Evolutionary conservation across 2,888 invertebrate species (phyloP).

Genomic region (Metallyticus violacea): DNA sequence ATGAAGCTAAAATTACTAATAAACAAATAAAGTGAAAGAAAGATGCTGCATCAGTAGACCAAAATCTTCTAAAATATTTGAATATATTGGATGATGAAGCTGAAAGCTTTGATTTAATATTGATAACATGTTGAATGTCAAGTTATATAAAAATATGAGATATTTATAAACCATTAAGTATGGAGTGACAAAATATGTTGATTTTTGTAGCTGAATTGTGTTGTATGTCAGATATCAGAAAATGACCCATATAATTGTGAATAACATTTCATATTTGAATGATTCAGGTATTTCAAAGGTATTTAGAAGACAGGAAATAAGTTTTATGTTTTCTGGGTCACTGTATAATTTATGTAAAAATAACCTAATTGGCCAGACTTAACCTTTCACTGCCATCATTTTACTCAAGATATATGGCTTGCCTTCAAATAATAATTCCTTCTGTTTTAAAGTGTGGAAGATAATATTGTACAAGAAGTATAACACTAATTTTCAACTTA

Average conservation of each 20-base stretch:
- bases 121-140: neutral
- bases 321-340: neutral
- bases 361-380: neutral
- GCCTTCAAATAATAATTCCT: neutral
- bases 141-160: neutral
- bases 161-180: neutral
- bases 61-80: neutral
- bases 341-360: neutral
- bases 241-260: neutral
- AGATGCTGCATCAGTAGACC: neutral
- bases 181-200: neutral
- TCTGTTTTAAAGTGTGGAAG: neutral
- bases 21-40: neutral
- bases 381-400: neutral
- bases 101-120: neutral
- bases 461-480: neutral
- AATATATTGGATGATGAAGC: neutral
- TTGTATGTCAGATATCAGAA: neutral
- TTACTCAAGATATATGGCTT: neutral
- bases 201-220: neutral
- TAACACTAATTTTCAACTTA: neutral
- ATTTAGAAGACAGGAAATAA: neutral
- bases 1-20: neutral
- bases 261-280: neutral
- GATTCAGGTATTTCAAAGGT: neutral